Base-by-base conservation (phyloP, 2,888 invertebrate genomes). In the Reticulitermes lucifugus region DNA sequence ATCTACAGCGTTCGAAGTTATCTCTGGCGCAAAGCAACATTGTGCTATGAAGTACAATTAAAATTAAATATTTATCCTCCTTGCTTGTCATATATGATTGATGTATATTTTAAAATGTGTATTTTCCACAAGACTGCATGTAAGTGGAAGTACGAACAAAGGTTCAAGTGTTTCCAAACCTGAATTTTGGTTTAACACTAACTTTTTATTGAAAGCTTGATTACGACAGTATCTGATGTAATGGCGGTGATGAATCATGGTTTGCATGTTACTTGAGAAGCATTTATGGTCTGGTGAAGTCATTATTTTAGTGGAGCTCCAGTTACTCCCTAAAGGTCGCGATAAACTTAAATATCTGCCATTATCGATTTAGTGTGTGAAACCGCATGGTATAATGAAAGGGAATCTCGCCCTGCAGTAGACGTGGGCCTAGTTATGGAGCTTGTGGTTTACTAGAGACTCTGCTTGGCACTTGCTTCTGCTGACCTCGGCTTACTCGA, bases 11-110 rank as follows among this genome's bases (percentile, higher is more conserved):
- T n/a, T 65, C 65, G 65, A 25, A n/a, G 25, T 65, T 65, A 65
- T 25, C 65, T n/a, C 1, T 10, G 65, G 25, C 7, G 65, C 65
- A 25, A 2, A 25, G n/a, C 65, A 55, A n/a, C n/a, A 2, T 65
- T 12, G 4, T 25, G 65, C n/a, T 65, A 65, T 65, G 65, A 65
- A 25, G 12, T 65, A 65, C 65, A 65, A 65, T 65, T 65, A 65
- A 65, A 65, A 65, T 65, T 65, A 65, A 65, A 65, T 65, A 65
- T 65, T 65, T 65, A 65, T 65, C 6, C 65, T 25, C 65, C 9
- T 25, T 1, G 9, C 65, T 65, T 65, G 65, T 65, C 65, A 10
- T 14, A 65, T 25, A 10, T 65, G 65, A 65, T 65, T 25, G 25
- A 65, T 65, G 65, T 9, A 65, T 65, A 6, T 65, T 65, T 65